Evolutionary conservation across 2,113 vertebrate species (phyloP).

Genomic region (Salvator merianae): DNA sequence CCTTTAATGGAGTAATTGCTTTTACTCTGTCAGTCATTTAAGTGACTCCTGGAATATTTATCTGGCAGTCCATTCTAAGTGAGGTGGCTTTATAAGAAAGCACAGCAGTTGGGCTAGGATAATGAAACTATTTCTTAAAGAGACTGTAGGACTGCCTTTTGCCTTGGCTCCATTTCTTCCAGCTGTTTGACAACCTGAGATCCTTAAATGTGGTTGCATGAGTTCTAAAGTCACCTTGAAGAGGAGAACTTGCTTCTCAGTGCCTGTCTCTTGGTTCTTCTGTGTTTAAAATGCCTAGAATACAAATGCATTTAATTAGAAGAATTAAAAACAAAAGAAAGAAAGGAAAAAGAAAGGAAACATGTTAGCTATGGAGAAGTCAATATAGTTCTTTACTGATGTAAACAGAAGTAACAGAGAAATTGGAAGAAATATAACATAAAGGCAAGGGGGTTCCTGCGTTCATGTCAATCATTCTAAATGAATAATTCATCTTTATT

Average conservation of each 20-base stretch:
- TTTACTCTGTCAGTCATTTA: conserved; percentile 47
- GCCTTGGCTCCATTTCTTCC: not conserved
- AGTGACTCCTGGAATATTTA: conserved; percentile 50
- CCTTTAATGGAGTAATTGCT: conserved; percentile 47
- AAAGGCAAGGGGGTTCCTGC: not conserved
- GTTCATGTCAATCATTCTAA: not conserved
- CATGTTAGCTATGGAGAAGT: not conserved
- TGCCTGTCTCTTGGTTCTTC: not conserved
- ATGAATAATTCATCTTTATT: no score
- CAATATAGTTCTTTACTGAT: not conserved
- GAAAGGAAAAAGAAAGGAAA: not conserved
- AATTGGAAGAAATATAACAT: not conserved
- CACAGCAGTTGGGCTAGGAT: not conserved
- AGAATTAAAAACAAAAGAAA: no score
- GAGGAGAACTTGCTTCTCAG: no score
- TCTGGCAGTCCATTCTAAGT: not conserved
- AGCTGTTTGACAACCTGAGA: not conserved
- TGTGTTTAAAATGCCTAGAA: not conserved
- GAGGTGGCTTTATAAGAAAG: conserved; percentile 13
- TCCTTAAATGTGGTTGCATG: not conserved
- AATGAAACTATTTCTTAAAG: conserved; percentile 15
- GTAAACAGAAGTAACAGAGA: not conserved
- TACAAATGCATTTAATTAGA: fast-evolving
- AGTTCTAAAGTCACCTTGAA: fast-evolving
- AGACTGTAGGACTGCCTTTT: not conserved